Base-by-base conservation (phyloP, 2,113 vertebrate genomes). In the Heterochromis multidens region DNA sequence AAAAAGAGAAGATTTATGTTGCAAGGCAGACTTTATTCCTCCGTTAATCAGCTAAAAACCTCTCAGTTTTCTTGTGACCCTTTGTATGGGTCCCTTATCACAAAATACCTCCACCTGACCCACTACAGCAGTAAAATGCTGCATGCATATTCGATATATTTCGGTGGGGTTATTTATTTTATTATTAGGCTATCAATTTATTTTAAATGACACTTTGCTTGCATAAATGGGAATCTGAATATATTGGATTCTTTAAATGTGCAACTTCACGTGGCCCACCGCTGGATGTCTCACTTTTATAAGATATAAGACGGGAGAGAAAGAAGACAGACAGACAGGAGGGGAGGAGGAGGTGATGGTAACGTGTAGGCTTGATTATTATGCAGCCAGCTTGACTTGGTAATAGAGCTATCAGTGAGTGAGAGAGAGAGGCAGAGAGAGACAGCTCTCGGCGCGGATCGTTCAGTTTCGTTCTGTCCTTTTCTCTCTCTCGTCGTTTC, bases 231-330 rank as follows among this genome's bases (percentile, higher is more conserved):
- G n/a, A 1, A 43, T 67, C 63, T 4, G n/a, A 43, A 13, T 43
- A n/a, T n/a, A 43, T n/a, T 67, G 63, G 63, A 17, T 31, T 52
- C 67, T 52, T 72, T 72, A 49, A 52, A 52, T 17, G 43, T 72
- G 67, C 43, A 72, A 17, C 17, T 72, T 72, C 67, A 72, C 40
- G 1, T 29, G 21, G 7, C 59, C 25, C 13, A 76, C 94, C 93
- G 77, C 94, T 94, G 49, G 94, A 85, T 90, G 92, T 91, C 92
- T 76, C 88, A 35, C 88, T 89, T 77, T 54, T 5, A 65, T 25
- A 46, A 80, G 23, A 88, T 25, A 72, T 31, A 11, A 21, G 31
- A 43, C 3, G 4, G 33, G n/a, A 65, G n/a, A 3, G 2, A 25
- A 17, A 27, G 59, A 2, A 49, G 0, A 10, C 12, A 17, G 46